Evolutionary conservation across 2,797 vertebrate genomes (phyloP), one percentile per base, ranked within the genome.

Genomic region (Aselliscus stoliczkanus): DNA sequence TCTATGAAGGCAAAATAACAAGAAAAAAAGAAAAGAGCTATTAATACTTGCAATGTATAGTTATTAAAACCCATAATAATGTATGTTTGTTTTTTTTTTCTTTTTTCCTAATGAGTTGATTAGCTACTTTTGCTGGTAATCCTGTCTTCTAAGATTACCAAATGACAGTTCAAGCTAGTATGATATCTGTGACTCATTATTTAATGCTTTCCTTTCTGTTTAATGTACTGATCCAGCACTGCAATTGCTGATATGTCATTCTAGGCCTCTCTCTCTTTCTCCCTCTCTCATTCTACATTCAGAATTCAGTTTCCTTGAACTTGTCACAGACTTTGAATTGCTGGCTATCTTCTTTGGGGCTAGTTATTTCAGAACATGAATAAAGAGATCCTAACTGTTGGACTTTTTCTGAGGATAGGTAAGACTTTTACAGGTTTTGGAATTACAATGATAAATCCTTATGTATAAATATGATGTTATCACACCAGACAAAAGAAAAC

Each of bases 371-470:
- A 64, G 94, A 93, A 25, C 12, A 86, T 69, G n/a, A 90, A 44
- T 88, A 67, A 84, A 70, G 0, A 62, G 1, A 79, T 70, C 69
- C 25, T 70, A 31, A 85, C 0, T 65, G 39, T 64, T 13, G 1
- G 13, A 80, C 1, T 31, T 88, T 95, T 88, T 58, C 56, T 31
- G 60, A 72, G 56, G 12, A 21, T 52, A 88, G 44, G 75, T 81
- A 96, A 67, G 54, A 56, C 29, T 72, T 34, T 47, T 75, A 13
- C 3, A 56, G 21, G 62, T 34, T 90, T 87, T n/a, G 4, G 15
- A 91, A 94, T 67, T 83, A 84, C 18, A 89, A 13, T 95, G 34
- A 73, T 85, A 93, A 86, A 93, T 56, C 93, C 64, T 76, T 54
- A 65, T 21, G 37, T 69, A 50, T 23, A 54, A 60, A 39, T n/a